phyloP scores from a whole-genome alignment of 1,140 invertebrate genomes.

The Neomicropteryx cornuta region DNA sequence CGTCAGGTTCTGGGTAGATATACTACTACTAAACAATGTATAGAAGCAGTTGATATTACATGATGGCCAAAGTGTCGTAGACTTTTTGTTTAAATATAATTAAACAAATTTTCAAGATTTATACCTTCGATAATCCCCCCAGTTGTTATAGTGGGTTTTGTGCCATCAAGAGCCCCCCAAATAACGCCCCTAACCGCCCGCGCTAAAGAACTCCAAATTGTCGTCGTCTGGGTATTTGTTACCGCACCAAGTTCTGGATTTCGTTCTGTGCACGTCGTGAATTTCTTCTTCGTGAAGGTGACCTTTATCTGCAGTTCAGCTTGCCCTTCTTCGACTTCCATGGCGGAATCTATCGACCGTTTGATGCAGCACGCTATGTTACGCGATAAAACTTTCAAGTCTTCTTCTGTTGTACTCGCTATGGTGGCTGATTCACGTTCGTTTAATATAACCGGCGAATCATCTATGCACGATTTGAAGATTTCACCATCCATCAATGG shows the following conservation, averaged over 20 bases:
- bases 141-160: too few relatives aligned
- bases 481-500: constrained; percentile 22
- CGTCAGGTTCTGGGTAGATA: too few relatives aligned
- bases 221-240: constrained; percentile 24
- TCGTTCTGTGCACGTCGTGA: constrained; percentile 25
- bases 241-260: constrained; percentile 19
- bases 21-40: too few relatives aligned
- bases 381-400: constrained; percentile 8
- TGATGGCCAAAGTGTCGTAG: constrained; percentile 15
- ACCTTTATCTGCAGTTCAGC: constrained; percentile 40
- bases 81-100: constrained; percentile 8
- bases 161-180: constrained; percentile 26
- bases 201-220: constrained; percentile 30
- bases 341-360: constrained; percentile 26
- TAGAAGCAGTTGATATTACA: too few relatives aligned
- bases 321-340: constrained; percentile 27
- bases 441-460: constrained; percentile 13
- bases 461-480: constrained; percentile 26
- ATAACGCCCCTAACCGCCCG: constrained; percentile 31
- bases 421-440: constrained; percentile 22
- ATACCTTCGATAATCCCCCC: too few relatives aligned
- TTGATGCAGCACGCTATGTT: constrained; percentile 34
- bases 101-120: background rate
- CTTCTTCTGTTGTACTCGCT: constrained; percentile 17
- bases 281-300: constrained; percentile 33